Evolutionary conservation across 2,113 vertebrate species (phyloP), one percentile per base, ranked within the genome.

Genomic region (Australoheros scitulus): DNA sequence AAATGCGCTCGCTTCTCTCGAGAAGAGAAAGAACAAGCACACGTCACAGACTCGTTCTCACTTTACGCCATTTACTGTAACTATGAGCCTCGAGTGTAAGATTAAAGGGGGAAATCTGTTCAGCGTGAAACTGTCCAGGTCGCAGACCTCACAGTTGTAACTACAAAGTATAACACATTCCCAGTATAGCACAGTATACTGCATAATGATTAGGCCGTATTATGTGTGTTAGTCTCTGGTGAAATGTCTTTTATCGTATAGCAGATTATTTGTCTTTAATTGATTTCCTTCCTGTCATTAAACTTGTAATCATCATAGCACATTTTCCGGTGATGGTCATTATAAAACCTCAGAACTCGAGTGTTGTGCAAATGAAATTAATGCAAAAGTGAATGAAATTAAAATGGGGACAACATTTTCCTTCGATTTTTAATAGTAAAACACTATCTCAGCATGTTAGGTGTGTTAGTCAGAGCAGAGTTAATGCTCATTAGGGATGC

Each of bases 261-360:
- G 57, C 65, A 57, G 32, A 82, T 75, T 78, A 57, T 75, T 58
- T 81, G 38, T 43, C 43, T 80, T 50, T 75, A 55, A 80, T 20
- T 77, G 24, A 82, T 79, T 86, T 75, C 13, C 64, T 77, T 80
- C 17, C 13, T 88, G 50, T 75, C 84, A 88, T 89, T 84, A 87
- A 89, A 81, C 76, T 84, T 80, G 68, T 86, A 79, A 81, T 64
- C 59, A 64, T 22, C 61, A 13, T 55, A 52, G 61, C 47, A 59
- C 26, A 26, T 79, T 64, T 56, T 80, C 41, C 7, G 24, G 29
- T 60, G 34, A 47, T 55, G 63, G 24, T 77, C 9, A n/a, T 61
- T 29, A 22, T 65, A n/a, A 57, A 18, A 72, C 11, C 22, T 83
- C 61, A 80, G 58, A 77, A 11, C 32, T 24, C 20, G 26, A 47